Evolutionary conservation across 2,888 invertebrate genomes (phyloP), one percentile per base, ranked within the genome.

Genomic region (Timandra comae): DNA sequence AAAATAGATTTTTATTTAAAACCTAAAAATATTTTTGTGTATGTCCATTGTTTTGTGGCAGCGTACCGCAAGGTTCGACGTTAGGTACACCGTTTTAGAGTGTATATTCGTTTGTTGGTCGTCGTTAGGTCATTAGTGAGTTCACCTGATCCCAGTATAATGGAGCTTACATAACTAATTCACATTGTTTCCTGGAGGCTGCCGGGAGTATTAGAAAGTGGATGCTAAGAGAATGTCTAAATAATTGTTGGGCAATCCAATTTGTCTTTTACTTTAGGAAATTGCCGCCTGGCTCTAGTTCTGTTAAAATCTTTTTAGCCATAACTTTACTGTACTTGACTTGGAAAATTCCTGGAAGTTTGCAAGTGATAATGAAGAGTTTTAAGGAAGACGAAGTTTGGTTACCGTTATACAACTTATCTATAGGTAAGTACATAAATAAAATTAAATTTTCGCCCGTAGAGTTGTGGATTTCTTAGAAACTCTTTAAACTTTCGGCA

Each of bases 141-240:
- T 54, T 50, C 66, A 72, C 68, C 64, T 69, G 69, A 67, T 64
- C 58, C 63, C 56, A 32, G 44, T 42, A 54, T 63, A 57, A 69
- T 60, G 38, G 45, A 38, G 50, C 52, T 71, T 70, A 64, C 65
- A 55, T 68, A 69, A 68, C 53, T 60, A 62, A 62, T 65, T 63
- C 46, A 57, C 53, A 53, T 56, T 55, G 56, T 62, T 71, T 69
- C 65, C 63, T 56, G 53, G 50, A 59, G 46, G 49, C 54, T 55
- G 55, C 49, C 57, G 52, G 56, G 56, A 53, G 51, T 47, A 56
- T 62, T 58, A 58, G 64, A 67, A 70, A 68, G 63, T 59, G 46
- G 50, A 22, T 24, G 24, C 7, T 10, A 56, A 46, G 50, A 52
- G 53, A 52, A 57, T 49, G 47, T 46, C 43, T 56, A 46, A 57